Evolutionary conservation across 2,888 invertebrate genomes (phyloP).

Genomic region (Sarcophaga caerulescens): DNA sequence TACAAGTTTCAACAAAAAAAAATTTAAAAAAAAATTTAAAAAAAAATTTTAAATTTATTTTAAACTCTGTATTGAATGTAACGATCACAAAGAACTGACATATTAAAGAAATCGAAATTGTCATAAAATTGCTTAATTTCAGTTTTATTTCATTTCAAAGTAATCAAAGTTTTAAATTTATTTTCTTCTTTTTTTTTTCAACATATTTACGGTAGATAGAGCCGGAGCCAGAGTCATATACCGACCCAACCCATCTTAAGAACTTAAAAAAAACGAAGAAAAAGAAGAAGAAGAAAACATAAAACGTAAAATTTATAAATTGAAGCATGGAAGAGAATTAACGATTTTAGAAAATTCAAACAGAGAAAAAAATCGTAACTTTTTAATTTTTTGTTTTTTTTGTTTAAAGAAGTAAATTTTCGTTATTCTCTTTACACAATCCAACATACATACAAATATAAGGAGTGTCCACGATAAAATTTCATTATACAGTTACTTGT

Average conservation of each 20-base stretch:
- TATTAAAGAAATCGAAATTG: constrained; percentile 34
- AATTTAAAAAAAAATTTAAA: no score
- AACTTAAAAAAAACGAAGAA: not conserved
- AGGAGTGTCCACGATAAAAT: no score
- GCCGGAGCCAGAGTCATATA: not conserved
- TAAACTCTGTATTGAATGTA: no score
- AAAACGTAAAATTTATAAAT: not conserved
- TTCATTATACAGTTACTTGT: no score
- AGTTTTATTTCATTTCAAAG: not conserved
- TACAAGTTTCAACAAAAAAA: not conserved
- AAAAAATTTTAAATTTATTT: no score
- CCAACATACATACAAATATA: no score
- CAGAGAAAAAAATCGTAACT: constrained; percentile 13
- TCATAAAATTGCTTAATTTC: not conserved
- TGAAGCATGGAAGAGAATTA: constrained; percentile 21
- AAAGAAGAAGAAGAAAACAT: no score
- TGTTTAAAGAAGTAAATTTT: no score
- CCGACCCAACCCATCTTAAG: constrained; percentile 61
- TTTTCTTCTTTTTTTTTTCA: no score
- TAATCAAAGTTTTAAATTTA: not conserved
- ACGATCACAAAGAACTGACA: no score
- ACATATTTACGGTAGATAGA: not conserved
- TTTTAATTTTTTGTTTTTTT: no score
- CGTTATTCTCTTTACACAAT: no score
- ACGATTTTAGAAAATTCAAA: not conserved